Conservation (phyloP, 2,797 vertebrate species). For the Mormyrops boulengeri region DNA sequence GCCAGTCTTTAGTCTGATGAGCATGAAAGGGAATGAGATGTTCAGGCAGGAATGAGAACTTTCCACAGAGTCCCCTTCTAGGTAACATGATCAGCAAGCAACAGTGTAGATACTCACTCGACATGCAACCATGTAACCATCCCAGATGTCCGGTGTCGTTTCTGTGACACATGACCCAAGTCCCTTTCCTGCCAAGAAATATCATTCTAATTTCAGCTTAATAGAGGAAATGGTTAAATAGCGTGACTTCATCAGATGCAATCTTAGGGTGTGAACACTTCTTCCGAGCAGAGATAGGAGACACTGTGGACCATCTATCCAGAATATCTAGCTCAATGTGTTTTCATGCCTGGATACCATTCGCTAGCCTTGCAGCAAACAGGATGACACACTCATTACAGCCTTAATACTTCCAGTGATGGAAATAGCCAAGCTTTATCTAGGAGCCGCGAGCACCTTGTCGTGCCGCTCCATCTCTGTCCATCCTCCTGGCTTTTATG, state of each 20-base stretch:
- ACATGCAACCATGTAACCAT: background rate
- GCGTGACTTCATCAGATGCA: background rate
- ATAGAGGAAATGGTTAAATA: background rate
- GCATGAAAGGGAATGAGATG: background rate
- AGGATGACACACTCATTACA: background rate
- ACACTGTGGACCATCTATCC: background rate
- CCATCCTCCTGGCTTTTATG: background rate
- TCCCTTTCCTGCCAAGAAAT: background rate
- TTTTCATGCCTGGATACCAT: background rate
- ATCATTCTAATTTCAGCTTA: background rate
- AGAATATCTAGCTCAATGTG: background rate
- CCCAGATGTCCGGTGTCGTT: background rate
- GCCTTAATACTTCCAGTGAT: background rate
- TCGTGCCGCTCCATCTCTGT: background rate
- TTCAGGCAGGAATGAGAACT: background rate
- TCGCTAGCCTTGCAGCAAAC: background rate
- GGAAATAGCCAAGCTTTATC: background rate
- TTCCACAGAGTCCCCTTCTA: background rate
- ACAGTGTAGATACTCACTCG: background rate
- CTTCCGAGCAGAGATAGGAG: background rate
- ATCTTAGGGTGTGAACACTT: background rate
- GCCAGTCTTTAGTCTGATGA: background rate
- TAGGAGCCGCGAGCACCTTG: background rate
- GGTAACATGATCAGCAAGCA: background rate
- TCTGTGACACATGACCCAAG: background rate